Percentiles rank a stretch among this genome's conserved stretches.
Evolutionary conservation across 2,888 invertebrate genomes (phyloP).

Genomic region (Drosophila niveifrons): DNA sequence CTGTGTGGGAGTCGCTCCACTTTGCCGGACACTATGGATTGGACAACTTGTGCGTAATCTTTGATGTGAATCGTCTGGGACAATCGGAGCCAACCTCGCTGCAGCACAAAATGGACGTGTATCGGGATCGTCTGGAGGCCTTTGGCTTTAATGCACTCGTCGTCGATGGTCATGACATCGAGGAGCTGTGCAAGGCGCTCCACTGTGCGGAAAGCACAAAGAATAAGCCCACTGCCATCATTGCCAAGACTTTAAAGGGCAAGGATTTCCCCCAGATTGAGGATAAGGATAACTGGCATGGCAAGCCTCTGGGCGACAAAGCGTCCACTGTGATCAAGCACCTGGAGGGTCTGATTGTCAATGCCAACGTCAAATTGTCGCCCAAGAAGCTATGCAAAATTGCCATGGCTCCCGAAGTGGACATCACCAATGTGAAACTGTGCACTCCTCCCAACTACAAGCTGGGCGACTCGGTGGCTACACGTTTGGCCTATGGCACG

Average conservation of each 20-base stretch:
- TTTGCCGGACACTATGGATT: conserved; percentile 98
- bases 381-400: conserved; percentile 89
- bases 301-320: conserved; percentile 96
- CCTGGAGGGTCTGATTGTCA: conserved; percentile 86
- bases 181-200: conserved; percentile 95
- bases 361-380: conserved; percentile 83
- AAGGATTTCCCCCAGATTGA: conserved; percentile 95
- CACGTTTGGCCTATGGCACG: conserved; percentile 96
- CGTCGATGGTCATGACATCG: conserved; percentile 98
- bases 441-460: conserved; percentile 94
- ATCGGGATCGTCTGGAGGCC: conserved; percentile 93
- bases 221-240: conserved; percentile 95
- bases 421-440: conserved; percentile 90
- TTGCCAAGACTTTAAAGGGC: conserved; percentile 99
- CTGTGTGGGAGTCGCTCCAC: conserved; percentile 98
- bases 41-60: conserved; percentile 98
- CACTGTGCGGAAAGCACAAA: conserved; percentile 91
- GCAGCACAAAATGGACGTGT: conserved; percentile 94
- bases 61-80: conserved; percentile 98
- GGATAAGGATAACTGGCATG: conserved; percentile 98
- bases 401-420: conserved; percentile 90
- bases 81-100: conserved; percentile 98
- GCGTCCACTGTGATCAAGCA: conserved; percentile 90
- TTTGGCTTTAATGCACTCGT: conserved; percentile 97
- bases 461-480: conserved; percentile 92